Conservation (phyloP, 2,113 vertebrate species). For the Xenotilapia leptura region DNA sequence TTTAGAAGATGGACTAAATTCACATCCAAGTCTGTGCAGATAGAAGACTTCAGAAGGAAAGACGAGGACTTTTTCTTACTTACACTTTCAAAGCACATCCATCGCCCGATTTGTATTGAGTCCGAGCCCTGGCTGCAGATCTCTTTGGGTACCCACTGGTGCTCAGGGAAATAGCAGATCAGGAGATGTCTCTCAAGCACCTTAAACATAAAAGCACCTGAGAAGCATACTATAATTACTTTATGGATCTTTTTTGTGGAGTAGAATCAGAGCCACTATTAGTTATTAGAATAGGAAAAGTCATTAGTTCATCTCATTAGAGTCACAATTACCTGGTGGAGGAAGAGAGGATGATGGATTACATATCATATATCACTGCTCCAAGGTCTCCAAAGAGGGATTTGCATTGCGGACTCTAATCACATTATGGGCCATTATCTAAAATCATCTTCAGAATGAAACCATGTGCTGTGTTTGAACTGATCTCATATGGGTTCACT, state of each 20-base stretch:
- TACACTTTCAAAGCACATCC: constrained; percentile 3
- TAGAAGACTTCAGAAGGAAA: not conserved
- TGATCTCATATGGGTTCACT: not conserved
- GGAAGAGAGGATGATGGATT: constrained; percentile 23
- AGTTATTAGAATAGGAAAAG: constrained; percentile 38
- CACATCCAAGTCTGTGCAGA: not conserved
- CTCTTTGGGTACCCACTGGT: not conserved
- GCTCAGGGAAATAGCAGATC: not conserved
- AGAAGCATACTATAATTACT: constrained; percentile 44
- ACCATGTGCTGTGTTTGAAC: not conserved
- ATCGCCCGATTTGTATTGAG: not conserved
- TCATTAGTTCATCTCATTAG: constrained; percentile 65
- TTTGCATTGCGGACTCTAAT: constrained; percentile 3
- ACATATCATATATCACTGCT: constrained; percentile 30
- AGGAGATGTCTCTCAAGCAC: not conserved
- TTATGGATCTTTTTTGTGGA: not conserved
- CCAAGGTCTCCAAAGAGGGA: not conserved
- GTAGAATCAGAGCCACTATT: constrained; percentile 10
- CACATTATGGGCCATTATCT: not conserved
- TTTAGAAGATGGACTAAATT: not conserved
- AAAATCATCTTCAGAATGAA: not conserved
- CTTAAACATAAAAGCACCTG: constrained; percentile 21
- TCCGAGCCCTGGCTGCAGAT: not conserved
- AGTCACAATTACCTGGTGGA: constrained; percentile 48
- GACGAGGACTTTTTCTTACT: not conserved